phyloP scores from a whole-genome alignment of 1,140 invertebrate species.

The Trypoxylus dichotomus region DNA sequence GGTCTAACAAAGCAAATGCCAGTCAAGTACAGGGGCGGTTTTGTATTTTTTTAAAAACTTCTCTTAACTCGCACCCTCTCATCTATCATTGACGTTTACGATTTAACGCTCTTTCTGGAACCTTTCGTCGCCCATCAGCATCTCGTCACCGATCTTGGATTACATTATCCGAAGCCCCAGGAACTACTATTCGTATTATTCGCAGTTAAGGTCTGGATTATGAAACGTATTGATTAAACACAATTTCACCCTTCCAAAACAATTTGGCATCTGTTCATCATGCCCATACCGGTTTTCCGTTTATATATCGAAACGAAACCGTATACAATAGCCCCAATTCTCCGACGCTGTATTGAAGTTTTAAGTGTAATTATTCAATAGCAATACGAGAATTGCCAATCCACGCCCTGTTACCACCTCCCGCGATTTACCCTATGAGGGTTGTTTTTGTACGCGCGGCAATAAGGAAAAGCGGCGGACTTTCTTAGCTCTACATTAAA shows the following conservation, averaged over 20 bases:
- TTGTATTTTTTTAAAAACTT: constrained; percentile 15
- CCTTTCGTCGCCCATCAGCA: background rate
- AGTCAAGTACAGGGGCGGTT: background rate
- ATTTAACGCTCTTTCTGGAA: background rate
- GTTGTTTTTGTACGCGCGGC: constrained; percentile 7
- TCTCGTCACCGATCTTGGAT: background rate
- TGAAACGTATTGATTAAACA: constrained; percentile 26
- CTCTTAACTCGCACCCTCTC: background rate
- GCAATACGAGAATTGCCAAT: background rate
- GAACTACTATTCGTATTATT: constrained; percentile 31
- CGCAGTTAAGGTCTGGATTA: constrained; percentile 32
- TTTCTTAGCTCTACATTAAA: constrained; percentile 18
- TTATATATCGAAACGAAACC: constrained; percentile 4
- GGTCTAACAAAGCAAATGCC: constrained; percentile 27
- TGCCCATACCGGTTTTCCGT: background rate
- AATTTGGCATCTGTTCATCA: constrained; percentile 29
- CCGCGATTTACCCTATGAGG: background rate
- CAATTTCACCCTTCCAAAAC: constrained; percentile 25
- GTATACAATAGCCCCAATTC: constrained; percentile 21
- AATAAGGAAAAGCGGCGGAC: background rate
- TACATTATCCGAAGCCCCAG: background rate
- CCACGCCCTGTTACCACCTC: background rate
- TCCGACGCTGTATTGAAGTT: constrained; percentile 22
- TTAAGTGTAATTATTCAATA: constrained; percentile 28
- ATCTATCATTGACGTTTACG: background rate